Evolutionary conservation across 1,140 invertebrate genomes (phyloP).

Genomic region (Archegozetes longisetosus): DNA sequence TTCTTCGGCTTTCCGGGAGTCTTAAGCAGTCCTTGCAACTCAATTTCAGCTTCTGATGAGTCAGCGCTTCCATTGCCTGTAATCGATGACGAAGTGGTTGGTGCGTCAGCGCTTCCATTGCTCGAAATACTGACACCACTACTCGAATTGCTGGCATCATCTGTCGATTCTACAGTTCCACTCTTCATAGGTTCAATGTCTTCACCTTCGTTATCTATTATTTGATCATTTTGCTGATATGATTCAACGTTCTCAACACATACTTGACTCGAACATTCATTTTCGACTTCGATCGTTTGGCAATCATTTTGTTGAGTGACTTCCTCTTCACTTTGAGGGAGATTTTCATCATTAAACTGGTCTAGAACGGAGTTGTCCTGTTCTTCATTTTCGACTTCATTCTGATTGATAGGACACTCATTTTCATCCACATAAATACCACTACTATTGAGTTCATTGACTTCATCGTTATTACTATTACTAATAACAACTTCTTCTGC

Average conservation of each 20-base stretch:
- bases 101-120: conserved; percentile 17
- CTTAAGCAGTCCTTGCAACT: neutral
- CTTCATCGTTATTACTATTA: neutral
- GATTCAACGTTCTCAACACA: neutral
- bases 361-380: neutral
- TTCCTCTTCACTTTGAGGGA: neutral
- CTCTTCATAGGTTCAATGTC: neutral
- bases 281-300: neutral
- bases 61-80: conserved; percentile 2
- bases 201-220: neutral
- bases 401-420: neutral
- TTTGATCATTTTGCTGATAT: neutral
- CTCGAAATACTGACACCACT: neutral
- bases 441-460: neutral
- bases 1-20: conserved; percentile 12
- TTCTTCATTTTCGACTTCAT: neutral
- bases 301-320: neutral
- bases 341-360: neutral
- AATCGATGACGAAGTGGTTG: conserved; percentile 1
- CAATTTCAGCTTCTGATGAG: conserved; percentile 13
- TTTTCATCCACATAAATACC: neutral
- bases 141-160: conserved; percentile 2
- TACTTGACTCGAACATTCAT: neutral
- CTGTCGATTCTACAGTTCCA: neutral
- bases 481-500: neutral